Evolutionary conservation across 2,797 vertebrate genomes (phyloP).

Genomic region (Telmatherina bonti): DNA sequence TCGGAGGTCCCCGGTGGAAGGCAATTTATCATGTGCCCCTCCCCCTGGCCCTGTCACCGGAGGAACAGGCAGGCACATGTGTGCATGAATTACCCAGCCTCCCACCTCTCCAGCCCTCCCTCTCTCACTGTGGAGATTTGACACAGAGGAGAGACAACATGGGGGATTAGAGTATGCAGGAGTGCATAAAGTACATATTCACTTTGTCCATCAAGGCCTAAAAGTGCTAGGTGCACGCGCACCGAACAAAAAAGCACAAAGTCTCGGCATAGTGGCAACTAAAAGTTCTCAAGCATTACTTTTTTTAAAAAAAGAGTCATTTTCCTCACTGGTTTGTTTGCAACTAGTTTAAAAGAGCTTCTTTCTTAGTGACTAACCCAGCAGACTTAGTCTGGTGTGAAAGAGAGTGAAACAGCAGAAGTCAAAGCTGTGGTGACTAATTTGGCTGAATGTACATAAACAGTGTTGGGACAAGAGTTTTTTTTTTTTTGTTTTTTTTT

Average conservation of each 20-base stretch:
- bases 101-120: slow-evolving; percentile 57
- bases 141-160: slow-evolving; percentile 78
- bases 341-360: background rate
- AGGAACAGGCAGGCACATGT: slow-evolving; percentile 87
- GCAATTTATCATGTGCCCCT: slow-evolving; percentile 89
- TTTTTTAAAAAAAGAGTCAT: background rate
- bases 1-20: slow-evolving; percentile 85
- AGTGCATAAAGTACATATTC: slow-evolving; percentile 74
- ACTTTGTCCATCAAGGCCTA: slow-evolving; percentile 72
- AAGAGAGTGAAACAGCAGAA: slow-evolving; percentile 10
- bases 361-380: slow-evolving; percentile 3
- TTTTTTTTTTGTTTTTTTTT: too few relatives aligned
- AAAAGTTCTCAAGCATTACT: background rate
- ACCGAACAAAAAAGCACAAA: slow-evolving; percentile 17
- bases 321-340: background rate
- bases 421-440: slow-evolving; percentile 6
- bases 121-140: slow-evolving; percentile 66
- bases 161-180: slow-evolving; percentile 68
- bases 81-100: slow-evolving; percentile 84
- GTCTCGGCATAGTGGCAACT: background rate
- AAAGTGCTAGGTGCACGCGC: slow-evolving; percentile 25
- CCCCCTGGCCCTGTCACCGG: slow-evolving; percentile 84
- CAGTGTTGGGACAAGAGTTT: background rate
- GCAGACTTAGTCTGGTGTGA: background rate
- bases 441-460: slow-evolving; percentile 33